Percentiles rank a stretch among this genome's conserved stretches.
phyloP scores from a whole-genome alignment of 2,113 vertebrate genomes.

The Nesogale talazaci region DNA sequence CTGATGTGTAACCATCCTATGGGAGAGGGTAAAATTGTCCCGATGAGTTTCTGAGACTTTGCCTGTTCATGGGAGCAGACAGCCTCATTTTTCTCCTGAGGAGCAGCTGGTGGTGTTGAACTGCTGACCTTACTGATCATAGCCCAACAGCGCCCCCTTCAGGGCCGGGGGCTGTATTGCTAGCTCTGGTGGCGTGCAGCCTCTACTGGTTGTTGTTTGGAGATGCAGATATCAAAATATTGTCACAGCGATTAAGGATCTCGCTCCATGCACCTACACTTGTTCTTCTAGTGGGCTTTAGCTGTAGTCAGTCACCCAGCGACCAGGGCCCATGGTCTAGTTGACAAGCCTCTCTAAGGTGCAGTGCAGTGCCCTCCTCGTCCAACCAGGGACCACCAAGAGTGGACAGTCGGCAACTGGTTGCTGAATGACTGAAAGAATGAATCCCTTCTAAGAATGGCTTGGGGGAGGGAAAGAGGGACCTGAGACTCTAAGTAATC shows the following conservation, averaged over 20 bases:
- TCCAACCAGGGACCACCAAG: neutral
- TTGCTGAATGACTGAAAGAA: neutral
- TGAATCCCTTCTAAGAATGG: no score
- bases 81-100: no score
- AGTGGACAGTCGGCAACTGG: neutral
- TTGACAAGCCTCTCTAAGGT: neutral
- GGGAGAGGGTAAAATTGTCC: no score
- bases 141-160: neutral
- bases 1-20: no score
- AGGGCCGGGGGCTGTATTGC: neutral
- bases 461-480: no score
- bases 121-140: no score
- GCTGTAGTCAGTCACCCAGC: neutral
- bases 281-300: neutral
- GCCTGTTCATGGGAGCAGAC: no score
- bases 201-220: slow-evolving; percentile 30
- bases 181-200: neutral
- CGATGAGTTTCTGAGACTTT: no score
- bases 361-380: neutral
- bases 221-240: slow-evolving; percentile 49
- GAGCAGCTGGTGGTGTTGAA: no score
- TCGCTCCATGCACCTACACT: neutral
- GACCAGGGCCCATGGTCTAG: neutral
- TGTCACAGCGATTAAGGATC: neutral
- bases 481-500: no score